Evolutionary conservation across 2,888 invertebrate genomes (phyloP).

Genomic region (Spisula subtruncata): DNA sequence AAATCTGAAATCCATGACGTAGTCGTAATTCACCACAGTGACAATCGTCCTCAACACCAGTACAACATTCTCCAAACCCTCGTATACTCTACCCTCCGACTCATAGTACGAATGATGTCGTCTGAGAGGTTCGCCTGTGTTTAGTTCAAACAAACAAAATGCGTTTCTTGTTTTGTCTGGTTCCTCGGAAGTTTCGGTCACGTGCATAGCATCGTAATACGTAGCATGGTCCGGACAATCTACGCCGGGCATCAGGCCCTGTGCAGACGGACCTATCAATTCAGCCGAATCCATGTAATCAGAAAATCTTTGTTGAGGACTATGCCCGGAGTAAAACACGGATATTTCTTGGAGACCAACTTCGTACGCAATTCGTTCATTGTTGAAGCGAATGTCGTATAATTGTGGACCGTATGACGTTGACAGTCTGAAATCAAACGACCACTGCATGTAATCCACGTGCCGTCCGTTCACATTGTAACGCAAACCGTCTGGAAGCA

Average conservation of each 20-base stretch:
- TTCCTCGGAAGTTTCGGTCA: constrained; percentile 48
- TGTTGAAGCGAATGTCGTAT: constrained; percentile 71
- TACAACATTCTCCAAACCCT: constrained; percentile 75
- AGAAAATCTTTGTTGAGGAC: constrained; percentile 71
- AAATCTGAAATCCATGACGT: constrained; percentile 76
- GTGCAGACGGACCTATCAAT: constrained; percentile 74
- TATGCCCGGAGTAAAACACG: constrained; percentile 80
- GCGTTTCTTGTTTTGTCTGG: constrained; percentile 60
- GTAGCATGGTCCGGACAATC: constrained; percentile 83
- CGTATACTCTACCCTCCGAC: constrained; percentile 61
- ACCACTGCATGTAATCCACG: constrained; percentile 81
- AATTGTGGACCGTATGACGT: constrained; percentile 76
- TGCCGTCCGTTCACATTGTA: constrained; percentile 77
- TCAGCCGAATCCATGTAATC: constrained; percentile 78
- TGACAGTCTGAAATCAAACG: constrained; percentile 79
- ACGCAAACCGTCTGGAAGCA: constrained; percentile 79
- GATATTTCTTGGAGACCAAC: constrained; percentile 82
- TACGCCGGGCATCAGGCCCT: constrained; percentile 79
- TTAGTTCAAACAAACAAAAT: constrained; percentile 81
- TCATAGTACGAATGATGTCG: constrained; percentile 70
- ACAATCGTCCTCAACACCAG: constrained; percentile 76
- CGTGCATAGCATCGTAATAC: constrained; percentile 72
- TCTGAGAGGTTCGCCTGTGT: constrained; percentile 76
- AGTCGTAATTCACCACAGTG: constrained; percentile 69
- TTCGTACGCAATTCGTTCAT: constrained; percentile 81